Evolutionary conservation across 23 tunicate species (phyloP).

Genomic region (Oikopleura dioica): DNA sequence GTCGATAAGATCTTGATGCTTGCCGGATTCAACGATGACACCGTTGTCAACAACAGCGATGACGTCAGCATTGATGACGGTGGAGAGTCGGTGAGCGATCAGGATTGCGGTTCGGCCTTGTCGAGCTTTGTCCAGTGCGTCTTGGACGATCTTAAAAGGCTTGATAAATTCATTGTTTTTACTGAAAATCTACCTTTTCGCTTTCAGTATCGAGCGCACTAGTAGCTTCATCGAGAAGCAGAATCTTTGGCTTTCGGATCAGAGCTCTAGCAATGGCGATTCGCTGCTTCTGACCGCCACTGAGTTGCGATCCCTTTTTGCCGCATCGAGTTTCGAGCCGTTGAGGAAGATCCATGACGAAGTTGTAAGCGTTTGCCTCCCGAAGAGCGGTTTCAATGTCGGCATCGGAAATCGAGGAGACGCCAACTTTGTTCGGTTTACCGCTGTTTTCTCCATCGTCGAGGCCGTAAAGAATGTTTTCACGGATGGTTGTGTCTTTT

Average conservation of each 20-base stretch:
- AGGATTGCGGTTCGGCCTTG: constrained; percentile 60
- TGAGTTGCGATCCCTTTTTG: constrained; percentile 24
- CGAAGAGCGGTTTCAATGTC: no score
- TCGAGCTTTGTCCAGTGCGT: constrained; percentile 56
- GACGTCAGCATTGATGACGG: constrained; percentile 55
- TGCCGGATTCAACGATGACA: constrained; percentile 43
- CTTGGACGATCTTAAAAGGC: constrained; percentile 33
- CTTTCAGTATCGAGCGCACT: constrained; percentile 37
- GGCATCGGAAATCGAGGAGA: no score
- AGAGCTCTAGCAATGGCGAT: constrained; percentile 32
- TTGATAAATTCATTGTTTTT: no score
- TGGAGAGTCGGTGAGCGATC: constrained; percentile 70
- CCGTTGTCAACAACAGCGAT: constrained; percentile 78
- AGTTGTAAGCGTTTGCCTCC: no score
- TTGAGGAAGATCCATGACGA: no score
- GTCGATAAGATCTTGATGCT: constrained; percentile 46
- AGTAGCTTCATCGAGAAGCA: constrained; percentile 32
- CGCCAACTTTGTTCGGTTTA: no score
- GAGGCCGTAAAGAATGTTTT: no score
- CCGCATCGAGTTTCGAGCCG: constrained; percentile 21
- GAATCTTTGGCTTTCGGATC: constrained; percentile 23
- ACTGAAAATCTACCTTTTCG: constrained; percentile 26
- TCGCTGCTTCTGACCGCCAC: constrained; percentile 37
- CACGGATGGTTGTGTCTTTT: no score
- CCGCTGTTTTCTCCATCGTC: no score